phyloP scores from a whole-genome alignment of 2,888 invertebrate genomes.

The Tribolium freemani region DNA sequence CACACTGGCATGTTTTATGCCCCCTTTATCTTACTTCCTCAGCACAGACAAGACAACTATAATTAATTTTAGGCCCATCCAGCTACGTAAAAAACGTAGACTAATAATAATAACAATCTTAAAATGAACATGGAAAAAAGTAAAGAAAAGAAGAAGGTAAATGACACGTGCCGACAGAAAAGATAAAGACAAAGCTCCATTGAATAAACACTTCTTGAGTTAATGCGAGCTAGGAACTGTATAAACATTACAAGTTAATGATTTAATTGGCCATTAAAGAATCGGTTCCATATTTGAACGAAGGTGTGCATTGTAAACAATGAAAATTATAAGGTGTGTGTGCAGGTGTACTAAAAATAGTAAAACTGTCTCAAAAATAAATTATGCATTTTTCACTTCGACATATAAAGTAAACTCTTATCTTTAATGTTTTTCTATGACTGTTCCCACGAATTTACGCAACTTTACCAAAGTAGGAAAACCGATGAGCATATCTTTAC shows the following conservation, averaged over 20 bases:
- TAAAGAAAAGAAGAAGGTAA: background rate
- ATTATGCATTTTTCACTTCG: no score
- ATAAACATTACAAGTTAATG: background rate
- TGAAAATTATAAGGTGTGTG: background rate
- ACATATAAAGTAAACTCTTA: no score
- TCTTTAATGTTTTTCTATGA: background rate
- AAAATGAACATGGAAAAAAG: constrained; percentile 10
- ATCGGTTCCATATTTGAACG: background rate
- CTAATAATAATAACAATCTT: constrained; percentile 13
- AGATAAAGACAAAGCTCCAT: background rate
- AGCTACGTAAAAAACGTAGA: background rate
- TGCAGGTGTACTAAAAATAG: background rate
- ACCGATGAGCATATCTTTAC: background rate
- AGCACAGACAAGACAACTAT: background rate
- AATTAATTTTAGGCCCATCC: constrained; percentile 16
- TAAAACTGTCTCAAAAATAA: no score
- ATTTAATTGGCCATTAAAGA: constrained; percentile 4
- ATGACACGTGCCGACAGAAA: constrained; percentile 19
- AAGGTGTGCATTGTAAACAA: background rate
- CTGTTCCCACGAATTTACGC: background rate
- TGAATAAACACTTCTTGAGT: background rate
- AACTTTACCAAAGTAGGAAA: background rate
- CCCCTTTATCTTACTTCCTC: constrained; percentile 3
- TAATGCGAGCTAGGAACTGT: background rate
- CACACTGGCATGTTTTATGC: background rate